phyloP scores from a whole-genome alignment of 2,113 vertebrate genomes.

The Numida meleagris region DNA sequence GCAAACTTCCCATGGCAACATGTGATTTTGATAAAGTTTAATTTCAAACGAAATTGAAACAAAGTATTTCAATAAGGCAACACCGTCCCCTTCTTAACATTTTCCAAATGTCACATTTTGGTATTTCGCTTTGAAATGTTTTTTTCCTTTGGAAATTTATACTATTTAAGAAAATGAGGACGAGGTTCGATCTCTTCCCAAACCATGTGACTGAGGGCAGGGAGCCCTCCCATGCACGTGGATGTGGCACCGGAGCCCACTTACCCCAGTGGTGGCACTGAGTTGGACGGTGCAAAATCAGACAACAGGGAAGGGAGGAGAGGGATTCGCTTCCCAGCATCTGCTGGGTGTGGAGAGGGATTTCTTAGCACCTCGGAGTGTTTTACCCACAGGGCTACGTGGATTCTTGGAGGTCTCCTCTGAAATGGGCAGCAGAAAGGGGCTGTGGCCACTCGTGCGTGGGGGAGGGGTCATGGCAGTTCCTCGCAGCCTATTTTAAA shows the following conservation, averaged over 20 bases:
- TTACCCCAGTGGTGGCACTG: not conserved
- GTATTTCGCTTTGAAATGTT: slow-evolving; percentile 39
- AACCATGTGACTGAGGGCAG: accelerated
- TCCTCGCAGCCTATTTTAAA: not conserved
- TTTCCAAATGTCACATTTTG: slow-evolving; percentile 66
- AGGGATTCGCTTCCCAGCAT: not conserved
- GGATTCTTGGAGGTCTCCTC: not conserved
- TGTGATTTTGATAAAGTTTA: not conserved
- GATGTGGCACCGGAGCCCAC: no score
- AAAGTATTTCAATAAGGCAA: not conserved
- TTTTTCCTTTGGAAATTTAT: slow-evolving; percentile 30
- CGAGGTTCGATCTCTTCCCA: not conserved
- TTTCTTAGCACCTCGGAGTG: not conserved
- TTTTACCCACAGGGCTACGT: not conserved
- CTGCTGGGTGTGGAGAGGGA: not conserved
- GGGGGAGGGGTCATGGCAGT: not conserved
- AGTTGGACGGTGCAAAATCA: accelerated
- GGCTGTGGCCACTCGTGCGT: not conserved
- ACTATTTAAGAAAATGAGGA: slow-evolving; percentile 20
- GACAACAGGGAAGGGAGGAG: not conserved
- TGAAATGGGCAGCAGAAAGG: accelerated
- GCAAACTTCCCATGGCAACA: not conserved
- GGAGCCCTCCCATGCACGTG: accelerated
- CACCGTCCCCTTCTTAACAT: slow-evolving; percentile 30
- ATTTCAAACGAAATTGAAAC: slow-evolving; percentile 21